These are phyloP conservation scores for Epinephelus moara DNA, from an alignment of 2,113 vertebrate species.

Conservation along the genomic window DNA sequence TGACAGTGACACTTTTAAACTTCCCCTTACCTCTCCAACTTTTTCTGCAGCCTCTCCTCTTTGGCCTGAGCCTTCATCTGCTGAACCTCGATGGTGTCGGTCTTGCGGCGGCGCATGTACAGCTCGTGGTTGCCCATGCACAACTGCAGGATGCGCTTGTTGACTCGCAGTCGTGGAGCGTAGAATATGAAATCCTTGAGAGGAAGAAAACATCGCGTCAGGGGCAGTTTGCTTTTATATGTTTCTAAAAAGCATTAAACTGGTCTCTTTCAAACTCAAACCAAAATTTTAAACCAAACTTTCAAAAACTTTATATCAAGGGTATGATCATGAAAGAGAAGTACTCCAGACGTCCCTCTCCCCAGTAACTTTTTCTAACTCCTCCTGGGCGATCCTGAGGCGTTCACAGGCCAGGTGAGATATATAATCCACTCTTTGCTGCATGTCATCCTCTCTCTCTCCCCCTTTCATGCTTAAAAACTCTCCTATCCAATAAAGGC, in stretches of 20 bases:
- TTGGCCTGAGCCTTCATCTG: conserved; percentile 98
- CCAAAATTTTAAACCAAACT: neutral
- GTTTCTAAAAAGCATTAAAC: neutral
- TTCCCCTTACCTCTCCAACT: conserved; percentile 89
- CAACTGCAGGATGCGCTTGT: conserved; percentile 95
- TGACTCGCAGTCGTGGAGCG: conserved; percentile 91
- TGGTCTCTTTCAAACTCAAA: neutral
- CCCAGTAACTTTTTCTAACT: too few species aligned
- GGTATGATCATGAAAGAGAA: neutral
- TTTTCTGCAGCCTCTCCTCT: conserved; percentile 94
- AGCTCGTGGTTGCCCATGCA: conserved; percentile 98
- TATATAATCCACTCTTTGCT: too few species aligned
- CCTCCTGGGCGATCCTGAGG: too few species aligned
- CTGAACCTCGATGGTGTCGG: conserved; percentile 97
- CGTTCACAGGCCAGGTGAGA: too few species aligned
- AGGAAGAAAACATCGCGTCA: neutral
- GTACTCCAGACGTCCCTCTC: too few species aligned
- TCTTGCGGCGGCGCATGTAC: conserved; percentile 94
- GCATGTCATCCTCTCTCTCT: too few species aligned
- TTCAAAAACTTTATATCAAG: neutral
- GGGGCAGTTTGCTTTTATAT: neutral
- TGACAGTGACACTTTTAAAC: neutral
- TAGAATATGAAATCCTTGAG: conserved; percentile 95
- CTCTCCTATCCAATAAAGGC: too few species aligned
- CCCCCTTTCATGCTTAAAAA: too few species aligned